Percentiles rank a stretch among this genome's conserved stretches.
phyloP scores from a whole-genome alignment of 2,113 vertebrate genomes.

The Epinephelus lanceolatus region DNA sequence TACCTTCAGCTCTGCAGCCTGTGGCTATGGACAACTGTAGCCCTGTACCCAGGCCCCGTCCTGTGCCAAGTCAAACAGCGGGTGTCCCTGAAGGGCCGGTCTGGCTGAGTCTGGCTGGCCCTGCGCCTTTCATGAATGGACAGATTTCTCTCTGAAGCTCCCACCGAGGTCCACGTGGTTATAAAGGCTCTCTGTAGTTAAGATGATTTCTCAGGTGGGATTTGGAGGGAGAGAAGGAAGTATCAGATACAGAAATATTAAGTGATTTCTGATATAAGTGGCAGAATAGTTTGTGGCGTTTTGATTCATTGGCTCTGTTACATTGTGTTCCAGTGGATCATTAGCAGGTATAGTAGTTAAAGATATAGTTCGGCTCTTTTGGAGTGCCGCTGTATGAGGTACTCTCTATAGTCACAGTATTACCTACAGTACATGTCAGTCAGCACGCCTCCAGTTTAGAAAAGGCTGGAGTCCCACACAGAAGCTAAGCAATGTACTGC shows the following conservation, averaged over 20 bases:
- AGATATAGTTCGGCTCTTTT: neutral
- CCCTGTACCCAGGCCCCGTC: conserved; percentile 68
- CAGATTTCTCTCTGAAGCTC: conserved; percentile 74
- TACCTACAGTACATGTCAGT: too few species aligned
- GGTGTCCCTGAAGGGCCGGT: conserved; percentile 73
- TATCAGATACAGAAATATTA: conserved; percentile 73
- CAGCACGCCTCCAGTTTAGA: too few species aligned
- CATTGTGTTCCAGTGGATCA: neutral
- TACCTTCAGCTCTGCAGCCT: conserved; percentile 77
- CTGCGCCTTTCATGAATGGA: conserved; percentile 77
- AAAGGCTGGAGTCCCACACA: too few species aligned
- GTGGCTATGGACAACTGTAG: conserved; percentile 75
- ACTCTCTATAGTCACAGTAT: too few species aligned
- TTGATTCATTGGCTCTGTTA: conserved; percentile 12
- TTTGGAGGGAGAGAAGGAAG: conserved; percentile 58
- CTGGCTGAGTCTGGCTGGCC: conserved; percentile 60
- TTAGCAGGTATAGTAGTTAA: neutral
- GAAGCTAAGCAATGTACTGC: too few species aligned
- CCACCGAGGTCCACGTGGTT: conserved; percentile 58
- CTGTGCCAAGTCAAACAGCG: conserved; percentile 81
- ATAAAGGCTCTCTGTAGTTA: conserved; percentile 79
- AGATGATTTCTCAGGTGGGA: conserved; percentile 71
- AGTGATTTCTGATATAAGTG: conserved; percentile 62
- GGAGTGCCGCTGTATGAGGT: too few species aligned
- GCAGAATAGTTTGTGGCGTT: conserved; percentile 41